Evolutionary conservation across 2,888 invertebrate genomes (phyloP).

Genomic region (Siphlonurus alternatus): DNA sequence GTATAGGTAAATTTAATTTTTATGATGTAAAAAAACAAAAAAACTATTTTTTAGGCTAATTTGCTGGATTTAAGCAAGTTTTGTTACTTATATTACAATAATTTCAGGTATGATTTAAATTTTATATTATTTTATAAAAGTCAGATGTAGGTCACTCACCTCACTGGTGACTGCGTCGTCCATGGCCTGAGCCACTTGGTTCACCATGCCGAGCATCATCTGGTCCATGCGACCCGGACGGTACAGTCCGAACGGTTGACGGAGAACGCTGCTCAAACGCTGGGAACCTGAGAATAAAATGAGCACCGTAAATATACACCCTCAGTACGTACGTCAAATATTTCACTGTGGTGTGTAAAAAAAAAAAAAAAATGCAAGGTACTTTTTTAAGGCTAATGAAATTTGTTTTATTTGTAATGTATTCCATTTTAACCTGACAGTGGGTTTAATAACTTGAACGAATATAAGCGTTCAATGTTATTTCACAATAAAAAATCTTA

Average conservation of each 20-base stretch:
- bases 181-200: slow-evolving; percentile 30
- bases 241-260: slow-evolving; percentile 30
- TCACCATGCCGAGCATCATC: slow-evolving; percentile 28
- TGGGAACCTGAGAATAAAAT: slow-evolving; percentile 25
- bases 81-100: not conserved
- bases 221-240: slow-evolving; percentile 30
- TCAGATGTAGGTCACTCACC: slow-evolving; percentile 18
- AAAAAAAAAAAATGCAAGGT: no score
- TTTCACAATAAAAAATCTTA: no score
- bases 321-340: no score
- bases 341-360: no score
- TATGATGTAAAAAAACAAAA: slow-evolving; percentile 11
- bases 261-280: slow-evolving; percentile 26
- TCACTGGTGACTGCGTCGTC: slow-evolving; percentile 28
- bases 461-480: no score
- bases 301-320: not conserved
- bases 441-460: no score
- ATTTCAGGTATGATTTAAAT: not conserved
- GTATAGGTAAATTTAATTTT: slow-evolving; percentile 11
- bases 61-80: no score
- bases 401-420: no score
- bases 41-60: no score
- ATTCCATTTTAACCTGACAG: no score
- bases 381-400: no score
- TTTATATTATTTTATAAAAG: not conserved